phyloP scores from a whole-genome alignment of 2,888 invertebrate genomes.

The Latheticus oryzae region DNA sequence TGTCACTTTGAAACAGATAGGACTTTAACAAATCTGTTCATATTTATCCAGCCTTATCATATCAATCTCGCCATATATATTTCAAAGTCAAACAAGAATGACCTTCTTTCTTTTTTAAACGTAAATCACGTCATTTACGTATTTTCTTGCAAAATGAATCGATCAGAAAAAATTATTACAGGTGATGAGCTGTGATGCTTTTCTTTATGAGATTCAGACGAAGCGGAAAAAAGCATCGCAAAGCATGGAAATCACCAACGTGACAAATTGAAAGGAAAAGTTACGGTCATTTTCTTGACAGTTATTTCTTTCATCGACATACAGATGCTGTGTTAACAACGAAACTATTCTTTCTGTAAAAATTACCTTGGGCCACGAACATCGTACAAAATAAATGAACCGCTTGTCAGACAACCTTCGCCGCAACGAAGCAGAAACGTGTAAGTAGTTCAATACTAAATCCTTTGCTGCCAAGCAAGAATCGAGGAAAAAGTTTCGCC shows the following conservation, averaged over 20 bases:
- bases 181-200: conserved; percentile 16
- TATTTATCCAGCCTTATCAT: too few species aligned
- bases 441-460: conserved; percentile 23
- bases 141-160: too few species aligned
- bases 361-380: conserved; percentile 27
- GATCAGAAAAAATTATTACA: conserved; percentile 10
- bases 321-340: conserved; percentile 27
- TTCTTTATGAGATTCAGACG: conserved; percentile 18
- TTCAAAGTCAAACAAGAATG: too few species aligned
- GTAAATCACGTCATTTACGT: too few species aligned
- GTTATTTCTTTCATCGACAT: conserved; percentile 28
- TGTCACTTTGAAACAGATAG: too few species aligned
- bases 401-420: conserved; percentile 26
- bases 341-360: conserved; percentile 27
- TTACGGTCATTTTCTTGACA: conserved; percentile 24
- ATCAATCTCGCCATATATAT: too few species aligned
- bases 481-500: too few species aligned
- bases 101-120: too few species aligned
- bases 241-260: conserved; percentile 19
- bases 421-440: conserved; percentile 20
- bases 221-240: conserved; percentile 11
- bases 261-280: conserved; percentile 31
- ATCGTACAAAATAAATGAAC: conserved; percentile 31
- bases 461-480: too few species aligned
- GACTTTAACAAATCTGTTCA: too few species aligned